Base-by-base conservation (phyloP, 2,113 vertebrate genomes). In the Lepidothrix coronata region DNA sequence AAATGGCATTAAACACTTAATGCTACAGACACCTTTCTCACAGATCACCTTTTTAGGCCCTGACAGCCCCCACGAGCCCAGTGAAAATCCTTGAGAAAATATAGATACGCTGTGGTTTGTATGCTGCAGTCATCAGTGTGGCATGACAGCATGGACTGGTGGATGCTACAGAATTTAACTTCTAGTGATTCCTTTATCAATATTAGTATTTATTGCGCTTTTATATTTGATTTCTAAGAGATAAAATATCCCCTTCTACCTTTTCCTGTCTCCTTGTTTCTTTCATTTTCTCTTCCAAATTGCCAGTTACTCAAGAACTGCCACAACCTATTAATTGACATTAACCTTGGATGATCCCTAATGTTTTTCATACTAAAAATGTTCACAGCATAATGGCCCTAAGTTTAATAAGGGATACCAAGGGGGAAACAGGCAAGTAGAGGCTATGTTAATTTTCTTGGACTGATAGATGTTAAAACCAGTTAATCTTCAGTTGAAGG, bases 321-420 rank as follows among this genome's bases (percentile, higher is more conserved):
- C 82, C 88, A 88, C 82, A 93, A 79, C 61, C 70, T 91, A 89
- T 78, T 95, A 94, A 96, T 91, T 89, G 84, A 74, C 88, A 89
- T 91, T 96, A 96, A 93, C 88, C 84, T 91, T 11, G 39, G 70
- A 49, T 74, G 72, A 91, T 92, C 87, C n/a, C 23, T 67, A 35
- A 80, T 85, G 51, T 94, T 95, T 94, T 58, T 81, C 83, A 79
- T 89, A 89, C 57, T 91, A 70, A 93, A 91, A 95, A 57, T 66
- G 28, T 94, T 96, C 78, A 84, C 81, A 91, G 85, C 6, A 3
- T 79, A 92, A 88, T 83, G 85, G 84, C 84, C 73, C 72, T 88
- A 75, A 83, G 74, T 94, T 91, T 89, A 96, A 96, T 91, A 96
- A 92, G 65, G 92, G 52, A 94, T 91, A 89, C 9, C 39, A 92